Percentiles rank a stretch among this genome's conserved stretches.
These are phyloP conservation scores for Ectemnius continuus DNA, from an alignment of 2,888 invertebrate genomes.

Conservation along the genomic window DNA sequence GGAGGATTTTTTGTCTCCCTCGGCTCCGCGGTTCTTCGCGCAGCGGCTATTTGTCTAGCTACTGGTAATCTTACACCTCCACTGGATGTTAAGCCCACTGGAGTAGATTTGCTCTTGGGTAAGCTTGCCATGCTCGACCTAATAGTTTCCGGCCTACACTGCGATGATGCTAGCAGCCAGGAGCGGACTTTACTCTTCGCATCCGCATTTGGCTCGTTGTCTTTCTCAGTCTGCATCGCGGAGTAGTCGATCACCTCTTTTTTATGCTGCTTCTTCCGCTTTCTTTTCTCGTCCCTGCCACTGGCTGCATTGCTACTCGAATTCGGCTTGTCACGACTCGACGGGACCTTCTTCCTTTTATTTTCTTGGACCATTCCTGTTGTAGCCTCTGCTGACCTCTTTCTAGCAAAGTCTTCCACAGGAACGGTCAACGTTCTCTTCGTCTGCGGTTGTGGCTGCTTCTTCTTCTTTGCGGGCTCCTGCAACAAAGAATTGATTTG, in stretches of 20 bases:
- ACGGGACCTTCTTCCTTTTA: slow-evolving; percentile 49
- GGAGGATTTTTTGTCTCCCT: slow-evolving; percentile 36
- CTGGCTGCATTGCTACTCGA: slow-evolving; percentile 14
- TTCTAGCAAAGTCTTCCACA: slow-evolving; percentile 66
- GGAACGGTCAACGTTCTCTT: slow-evolving; percentile 43
- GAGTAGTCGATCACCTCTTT: slow-evolving; percentile 91
- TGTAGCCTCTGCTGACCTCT: slow-evolving; percentile 64
- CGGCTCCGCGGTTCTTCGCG: slow-evolving; percentile 37
- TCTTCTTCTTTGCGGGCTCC: slow-evolving; percentile 58
- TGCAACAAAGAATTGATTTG: slow-evolving; percentile 2
- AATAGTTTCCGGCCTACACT: slow-evolving; percentile 64
- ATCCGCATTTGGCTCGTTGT: slow-evolving; percentile 77
- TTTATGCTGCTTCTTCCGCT: slow-evolving; percentile 81
- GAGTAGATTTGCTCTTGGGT: slow-evolving; percentile 92
- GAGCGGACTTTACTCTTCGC: slow-evolving; percentile 90
- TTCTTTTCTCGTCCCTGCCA: slow-evolving; percentile 77
- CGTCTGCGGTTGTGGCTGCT: slow-evolving; percentile 39
- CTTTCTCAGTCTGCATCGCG: slow-evolving; percentile 82
- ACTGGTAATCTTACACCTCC: slow-evolving; percentile 34
- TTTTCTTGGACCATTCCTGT: slow-evolving; percentile 41
- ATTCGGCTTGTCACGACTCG: slow-evolving; percentile 42
- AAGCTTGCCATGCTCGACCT: slow-evolving; percentile 79
- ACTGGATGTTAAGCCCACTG: slow-evolving; percentile 81
- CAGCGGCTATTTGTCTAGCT: slow-evolving; percentile 32
- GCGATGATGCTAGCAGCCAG: slow-evolving; percentile 88